Evolutionary conservation across 2,797 vertebrate species (phyloP).

Genomic region (Gymnopithys bicolor): DNA sequence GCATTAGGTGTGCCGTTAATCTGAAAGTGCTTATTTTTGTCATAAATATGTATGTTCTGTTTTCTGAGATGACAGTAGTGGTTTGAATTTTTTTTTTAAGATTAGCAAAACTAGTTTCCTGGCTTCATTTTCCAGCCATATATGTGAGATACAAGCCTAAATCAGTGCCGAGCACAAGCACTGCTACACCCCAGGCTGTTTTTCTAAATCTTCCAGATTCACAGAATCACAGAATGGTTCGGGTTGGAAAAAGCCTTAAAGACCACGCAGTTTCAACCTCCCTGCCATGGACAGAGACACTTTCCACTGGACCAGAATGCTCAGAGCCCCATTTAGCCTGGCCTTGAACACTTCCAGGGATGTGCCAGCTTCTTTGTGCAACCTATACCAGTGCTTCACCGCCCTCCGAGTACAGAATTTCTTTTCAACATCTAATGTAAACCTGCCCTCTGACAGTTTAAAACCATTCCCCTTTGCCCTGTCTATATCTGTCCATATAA

Average conservation of each 20-base stretch:
- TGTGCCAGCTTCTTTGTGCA: neutral
- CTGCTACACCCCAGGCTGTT: neutral
- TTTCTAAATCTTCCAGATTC: neutral
- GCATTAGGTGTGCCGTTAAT: neutral
- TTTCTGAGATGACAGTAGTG: neutral
- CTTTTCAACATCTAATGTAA: neutral
- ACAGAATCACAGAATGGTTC: neutral
- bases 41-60: neutral
- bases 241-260: neutral
- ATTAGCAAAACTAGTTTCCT: conserved; percentile 41
- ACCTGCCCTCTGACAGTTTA: neutral
- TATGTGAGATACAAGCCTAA: conserved; percentile 36
- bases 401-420: neutral
- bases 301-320: neutral
- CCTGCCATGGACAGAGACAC: neutral
- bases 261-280: neutral
- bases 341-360: neutral
- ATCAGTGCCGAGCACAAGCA: neutral
- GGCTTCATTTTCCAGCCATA: conserved; percentile 39
- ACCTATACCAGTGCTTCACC: neutral
- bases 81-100: neutral
- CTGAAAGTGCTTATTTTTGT: neutral
- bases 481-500: neutral
- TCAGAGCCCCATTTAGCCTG: neutral
- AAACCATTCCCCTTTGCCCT: neutral